These are phyloP conservation scores for Microplitis mediator DNA, from an alignment of 1,140 invertebrate species.

Conservation along the genomic window DNA sequence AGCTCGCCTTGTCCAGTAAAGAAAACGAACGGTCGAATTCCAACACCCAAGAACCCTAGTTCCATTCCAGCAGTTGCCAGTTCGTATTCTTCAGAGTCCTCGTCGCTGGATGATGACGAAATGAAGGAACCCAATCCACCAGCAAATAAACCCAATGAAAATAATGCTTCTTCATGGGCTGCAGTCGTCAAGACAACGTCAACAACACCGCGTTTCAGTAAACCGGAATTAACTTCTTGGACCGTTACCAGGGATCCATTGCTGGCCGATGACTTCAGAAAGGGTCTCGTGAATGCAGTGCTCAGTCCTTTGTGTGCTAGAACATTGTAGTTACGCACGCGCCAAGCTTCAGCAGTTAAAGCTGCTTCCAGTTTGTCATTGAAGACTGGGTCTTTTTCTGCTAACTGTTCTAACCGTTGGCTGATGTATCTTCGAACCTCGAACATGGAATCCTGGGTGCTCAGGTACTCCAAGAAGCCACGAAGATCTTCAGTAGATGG, in stretches of 20 bases:
- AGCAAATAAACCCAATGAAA: constrained; percentile 79
- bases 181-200: constrained; percentile 71
- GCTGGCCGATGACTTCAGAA: constrained; percentile 65
- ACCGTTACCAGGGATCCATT: constrained; percentile 76
- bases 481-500: constrained; percentile 64
- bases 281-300: constrained; percentile 70
- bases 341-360: constrained; percentile 48
- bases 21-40: constrained; percentile 82
- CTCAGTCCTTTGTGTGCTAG: constrained; percentile 73
- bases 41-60: constrained; percentile 76
- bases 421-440: constrained; percentile 73
- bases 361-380: constrained; percentile 53
- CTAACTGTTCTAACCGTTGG: constrained; percentile 69
- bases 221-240: constrained; percentile 76
- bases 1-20: constrained; percentile 84
- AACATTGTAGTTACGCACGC: constrained; percentile 72
- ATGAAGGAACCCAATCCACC: constrained; percentile 74
- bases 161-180: constrained; percentile 60
- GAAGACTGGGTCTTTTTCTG: constrained; percentile 62
- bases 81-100: constrained; percentile 61
- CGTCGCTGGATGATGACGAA: constrained; percentile 63
- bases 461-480: constrained; percentile 65
- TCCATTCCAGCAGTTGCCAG: constrained; percentile 84
- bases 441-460: constrained; percentile 63
- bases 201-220: constrained; percentile 78